Base-by-base conservation (phyloP, 2,797 vertebrate genomes). In the Paedocypris micromegethes region DNA sequence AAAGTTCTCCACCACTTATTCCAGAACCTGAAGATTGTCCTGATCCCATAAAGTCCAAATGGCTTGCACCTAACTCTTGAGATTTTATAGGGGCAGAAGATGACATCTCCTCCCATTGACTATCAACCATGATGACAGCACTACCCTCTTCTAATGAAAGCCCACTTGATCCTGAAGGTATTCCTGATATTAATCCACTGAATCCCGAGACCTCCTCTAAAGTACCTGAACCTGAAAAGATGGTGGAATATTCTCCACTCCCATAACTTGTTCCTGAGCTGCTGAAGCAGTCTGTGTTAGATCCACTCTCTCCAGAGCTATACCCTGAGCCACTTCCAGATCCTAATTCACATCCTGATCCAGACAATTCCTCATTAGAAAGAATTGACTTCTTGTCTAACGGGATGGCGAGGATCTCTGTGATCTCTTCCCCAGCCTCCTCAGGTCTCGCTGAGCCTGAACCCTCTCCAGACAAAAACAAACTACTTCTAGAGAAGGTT, bases 191-290 rank as follows among this genome's bases (percentile, higher is more conserved):
- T 9, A 83, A 74, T 60, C 85, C 83, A 55, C 89, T 91, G 70
- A 84, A 87, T 79, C 88, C 91, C 81, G 92, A 91, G 75, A 87
- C 74, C 58, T 89, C 84, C 23, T 82, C 80, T 7, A 79, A 67
- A 44, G 70, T 80, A 54, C 85, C 82, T 61, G 83, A 83, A 44
- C 76, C 45, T 58, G 78, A 86, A 43, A 72, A 61, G 54, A 73
- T 72, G 3, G 82, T 85, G 58, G 81, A 87, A 9, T 77, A 66
- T 2, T 77, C 78, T 64, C 67, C 82, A 77, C 78, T 85, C 64
- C 72, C 74, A 40, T 59, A 78, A 61, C 79, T 84, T 52, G 74
- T 75, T 5, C 40, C 84, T 51, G 80, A 86, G 60, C 72, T 71
- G 48, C 82, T 63, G 7, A 73, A 81, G 40, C 58, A 39, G 9